Percentiles rank a stretch among this genome's conserved stretches.
Evolutionary conservation across 2,797 vertebrate species (phyloP).

Genomic region (Bradypodion pumilum): DNA sequence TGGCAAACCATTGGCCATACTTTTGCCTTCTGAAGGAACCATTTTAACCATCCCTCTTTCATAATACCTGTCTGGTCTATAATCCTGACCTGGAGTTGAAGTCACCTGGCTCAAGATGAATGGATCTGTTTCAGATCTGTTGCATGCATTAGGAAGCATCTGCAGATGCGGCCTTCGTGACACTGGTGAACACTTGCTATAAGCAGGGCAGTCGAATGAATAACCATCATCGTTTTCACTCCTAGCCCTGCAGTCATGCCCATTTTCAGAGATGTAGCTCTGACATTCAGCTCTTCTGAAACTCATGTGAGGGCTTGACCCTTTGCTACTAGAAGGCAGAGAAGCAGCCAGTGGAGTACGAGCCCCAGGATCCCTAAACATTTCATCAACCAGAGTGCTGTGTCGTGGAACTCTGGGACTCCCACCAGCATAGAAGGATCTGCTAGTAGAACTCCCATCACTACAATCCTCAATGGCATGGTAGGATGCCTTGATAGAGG

Average conservation of each 20-base stretch:
- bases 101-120: conserved; percentile 83
- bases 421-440: conserved; percentile 75
- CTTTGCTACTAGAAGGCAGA: conserved; percentile 74
- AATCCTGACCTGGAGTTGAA: conserved; percentile 62
- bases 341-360: conserved; percentile 76
- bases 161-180: conserved; percentile 70
- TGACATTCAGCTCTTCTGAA: conserved; percentile 76
- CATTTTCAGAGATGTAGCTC: conserved; percentile 82
- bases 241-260: conserved; percentile 66
- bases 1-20: conserved; percentile 82
- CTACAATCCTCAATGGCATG: conserved; percentile 78
- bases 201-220: conserved; percentile 48
- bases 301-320: conserved; percentile 76
- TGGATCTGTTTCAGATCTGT: conserved; percentile 81
- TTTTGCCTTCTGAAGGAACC: conserved; percentile 79
- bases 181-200: conserved; percentile 74
- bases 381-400: conserved; percentile 78
- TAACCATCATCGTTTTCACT: conserved; percentile 64
- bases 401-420: conserved; percentile 80
- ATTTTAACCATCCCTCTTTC: conserved; percentile 68
- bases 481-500: conserved; percentile 71
- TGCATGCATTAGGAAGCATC: conserved; percentile 71
- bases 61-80: conserved; percentile 66
- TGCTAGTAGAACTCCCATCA: conserved; percentile 75
- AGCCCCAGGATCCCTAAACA: conserved; percentile 69